Base-by-base conservation (phyloP, 2,113 vertebrate genomes). In the Chaetura pelagica region DNA sequence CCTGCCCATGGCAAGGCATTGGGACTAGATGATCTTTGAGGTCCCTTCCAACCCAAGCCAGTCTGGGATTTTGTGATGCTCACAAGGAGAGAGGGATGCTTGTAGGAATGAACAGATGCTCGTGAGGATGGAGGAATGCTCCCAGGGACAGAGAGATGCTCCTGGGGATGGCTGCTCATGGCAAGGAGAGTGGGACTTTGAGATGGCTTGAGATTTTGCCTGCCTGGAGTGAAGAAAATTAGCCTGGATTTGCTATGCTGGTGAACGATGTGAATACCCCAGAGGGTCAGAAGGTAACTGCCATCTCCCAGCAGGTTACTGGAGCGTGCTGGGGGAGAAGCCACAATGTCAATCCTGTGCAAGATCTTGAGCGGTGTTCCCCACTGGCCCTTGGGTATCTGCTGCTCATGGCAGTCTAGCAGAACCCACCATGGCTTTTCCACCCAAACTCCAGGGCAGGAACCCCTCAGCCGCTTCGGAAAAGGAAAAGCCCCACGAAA, bases 311-410 rank as follows among this genome's bases (percentile, higher is more conserved):
- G n/a, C 12, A 18, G 49, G 8, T 44, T 14, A 7, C 0, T 4
- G 67, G 59, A 51, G 21, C 22, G 5, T 5, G 6, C 44, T 6
- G 5, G 0, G 4, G 79, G 51, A 76, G 52, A 62, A 78, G 18
- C 17, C 3, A 0, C 3, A 0, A 2, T 1, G 34, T 2, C 2
- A 10, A 24, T 20, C 29, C 63, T 4, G 17, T 0, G 4, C 29
- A 4, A 34, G 32, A 21, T 75, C 27, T 79, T 10, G 61, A 67
- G 71, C 1, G 0, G 0, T 4, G 32, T 16, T 80, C 15, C 57
- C 2, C 52, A 8, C 15, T 1, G 0, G 4, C 68, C 15, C 9
- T 4, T 6, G 2, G 35, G 9, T 6, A 4, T 27, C 46, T 22
- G 63, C 57, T 30, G 24, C 55, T 38, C 1, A 0, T 63, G 27